Base-by-base conservation (phyloP, 1,140 invertebrate species). In the Neotoxoptera formosana region DNA sequence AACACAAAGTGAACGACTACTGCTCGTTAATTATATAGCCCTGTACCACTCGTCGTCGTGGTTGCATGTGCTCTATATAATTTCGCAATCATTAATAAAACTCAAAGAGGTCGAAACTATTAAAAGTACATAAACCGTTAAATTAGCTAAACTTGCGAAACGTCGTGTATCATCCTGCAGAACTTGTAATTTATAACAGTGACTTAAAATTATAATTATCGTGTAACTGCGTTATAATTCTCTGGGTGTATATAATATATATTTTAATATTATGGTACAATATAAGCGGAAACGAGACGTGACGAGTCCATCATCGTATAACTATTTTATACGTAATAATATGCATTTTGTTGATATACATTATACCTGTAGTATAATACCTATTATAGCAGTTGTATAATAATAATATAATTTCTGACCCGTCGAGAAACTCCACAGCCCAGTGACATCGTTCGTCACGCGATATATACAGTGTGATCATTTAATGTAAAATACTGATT, bases 51-150 rank as follows among this genome's bases (percentile, higher is more conserved):
- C 45, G 84, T 53, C 51, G 51, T 53, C 30, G 34, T n/a, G 86
- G 45, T 88, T 30, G 47, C 30, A 41, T 45, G 21, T 21, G 86
- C 48, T 34, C 48, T 53, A 23, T 89, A 53, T 89, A 89, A 89
- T 89, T 89, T 89, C n/a, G 48, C 48, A n/a, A 89, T 89, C 87
- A 47, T 89, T 89, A 89, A 89, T 89, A 89, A 89, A 89, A 51
- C 87, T 53, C 87, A 51, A 34, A 47, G 34, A 89, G 87, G 87
- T 89, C 87, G 87, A 53, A 89, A 89, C 87, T 89, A 89, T 89
- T 47, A 89, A 89, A 89, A 89, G 87, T 36, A 89, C 48, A 53
- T 89, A 89, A 89, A 89, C 47, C 48, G 87, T 89, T 34, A 53
- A 89, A 89, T 89, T 89, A 89, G 34, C 87, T 34, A 25, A 89